Percentiles rank a stretch among this genome's conserved stretches.
Conservation (phyloP, 1,140 invertebrate species). For the Teleopsis dalmanni region DNA sequence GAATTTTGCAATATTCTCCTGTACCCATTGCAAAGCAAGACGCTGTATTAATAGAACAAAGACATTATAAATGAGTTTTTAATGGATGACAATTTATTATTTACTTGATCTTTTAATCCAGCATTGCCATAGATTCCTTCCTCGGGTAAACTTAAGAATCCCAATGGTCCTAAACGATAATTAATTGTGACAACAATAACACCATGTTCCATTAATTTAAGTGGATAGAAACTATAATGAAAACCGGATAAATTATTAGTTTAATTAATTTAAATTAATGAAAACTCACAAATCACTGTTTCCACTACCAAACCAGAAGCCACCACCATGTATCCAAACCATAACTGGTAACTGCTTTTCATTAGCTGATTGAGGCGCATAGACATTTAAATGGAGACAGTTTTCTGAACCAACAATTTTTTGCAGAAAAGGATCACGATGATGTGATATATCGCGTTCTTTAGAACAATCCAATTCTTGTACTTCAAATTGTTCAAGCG, state of each 20-base stretch:
- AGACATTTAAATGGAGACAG: constrained; percentile 51
- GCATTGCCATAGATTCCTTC: constrained; percentile 52
- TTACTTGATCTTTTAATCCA: constrained; percentile 55
- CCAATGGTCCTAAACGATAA: constrained; percentile 54
- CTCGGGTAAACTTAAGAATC: constrained; percentile 50
- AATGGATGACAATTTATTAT: constrained; percentile 53
- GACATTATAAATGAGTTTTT: neutral
- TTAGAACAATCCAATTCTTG: constrained; percentile 29
- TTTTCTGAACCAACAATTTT: constrained; percentile 48
- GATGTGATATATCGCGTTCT: constrained; percentile 27
- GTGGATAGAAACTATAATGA: too few species aligned
- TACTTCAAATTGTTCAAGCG: constrained; percentile 23
- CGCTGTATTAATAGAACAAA: constrained; percentile 18
- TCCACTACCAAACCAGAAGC: constrained; percentile 49
- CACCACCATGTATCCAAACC: constrained; percentile 62
- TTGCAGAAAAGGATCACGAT: constrained; percentile 22
- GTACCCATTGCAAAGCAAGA: constrained; percentile 50
- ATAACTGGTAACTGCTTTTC: constrained; percentile 49
- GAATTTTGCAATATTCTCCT: constrained; percentile 54
- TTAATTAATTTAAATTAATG: too few species aligned
- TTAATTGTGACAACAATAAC: constrained; percentile 58
- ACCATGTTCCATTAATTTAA: constrained; percentile 51
- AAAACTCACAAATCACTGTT: too few species aligned
- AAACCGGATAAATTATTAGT: too few species aligned
- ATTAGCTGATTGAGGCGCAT: constrained; percentile 30